Conservation (phyloP, 2,888 invertebrate species). For the Flabesymbios commensalis region DNA sequence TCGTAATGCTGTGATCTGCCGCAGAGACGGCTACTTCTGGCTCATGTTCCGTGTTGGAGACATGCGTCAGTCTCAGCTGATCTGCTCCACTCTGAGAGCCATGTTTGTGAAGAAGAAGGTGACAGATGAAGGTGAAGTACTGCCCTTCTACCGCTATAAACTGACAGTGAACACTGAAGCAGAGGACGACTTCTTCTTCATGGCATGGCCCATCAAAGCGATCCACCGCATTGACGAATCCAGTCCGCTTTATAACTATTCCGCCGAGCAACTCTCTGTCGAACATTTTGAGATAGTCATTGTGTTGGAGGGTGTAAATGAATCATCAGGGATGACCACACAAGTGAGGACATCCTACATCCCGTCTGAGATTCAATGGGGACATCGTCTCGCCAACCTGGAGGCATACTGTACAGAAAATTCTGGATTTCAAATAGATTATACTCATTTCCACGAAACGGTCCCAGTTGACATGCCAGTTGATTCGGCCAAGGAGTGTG, state of each 20-base stretch:
- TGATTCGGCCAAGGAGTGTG: constrained; percentile 84
- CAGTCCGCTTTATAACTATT: constrained; percentile 31
- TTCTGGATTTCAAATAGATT: constrained; percentile 29
- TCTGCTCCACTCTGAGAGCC: constrained; percentile 88
- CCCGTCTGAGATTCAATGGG: constrained; percentile 33
- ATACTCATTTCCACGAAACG: constrained; percentile 37
- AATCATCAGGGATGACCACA: constrained; percentile 31
- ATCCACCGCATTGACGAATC: constrained; percentile 62
- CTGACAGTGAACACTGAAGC: constrained; percentile 82
- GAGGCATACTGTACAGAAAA: constrained; percentile 16
- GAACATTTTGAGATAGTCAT: constrained; percentile 34
- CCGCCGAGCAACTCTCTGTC: constrained; percentile 21
- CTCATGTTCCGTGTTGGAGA: constrained; percentile 62
- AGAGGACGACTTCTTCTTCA: constrained; percentile 88
- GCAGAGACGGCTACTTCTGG: constrained; percentile 58
- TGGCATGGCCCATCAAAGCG: constrained; percentile 96
- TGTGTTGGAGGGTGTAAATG: constrained; percentile 31
- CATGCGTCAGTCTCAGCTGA: constrained; percentile 52
- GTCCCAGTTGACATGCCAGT: constrained; percentile 59
- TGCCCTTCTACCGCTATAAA: constrained; percentile 93
- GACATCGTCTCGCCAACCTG: constrained; percentile 28
- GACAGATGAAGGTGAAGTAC: constrained; percentile 85
- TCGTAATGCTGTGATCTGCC: constrained; percentile 83
- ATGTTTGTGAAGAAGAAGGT: constrained; percentile 91
- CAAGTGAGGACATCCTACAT: constrained; percentile 35